These are phyloP conservation scores for Atlantisia rogersi DNA, from an alignment of 2,113 vertebrate species.

Conservation along the genomic window DNA sequence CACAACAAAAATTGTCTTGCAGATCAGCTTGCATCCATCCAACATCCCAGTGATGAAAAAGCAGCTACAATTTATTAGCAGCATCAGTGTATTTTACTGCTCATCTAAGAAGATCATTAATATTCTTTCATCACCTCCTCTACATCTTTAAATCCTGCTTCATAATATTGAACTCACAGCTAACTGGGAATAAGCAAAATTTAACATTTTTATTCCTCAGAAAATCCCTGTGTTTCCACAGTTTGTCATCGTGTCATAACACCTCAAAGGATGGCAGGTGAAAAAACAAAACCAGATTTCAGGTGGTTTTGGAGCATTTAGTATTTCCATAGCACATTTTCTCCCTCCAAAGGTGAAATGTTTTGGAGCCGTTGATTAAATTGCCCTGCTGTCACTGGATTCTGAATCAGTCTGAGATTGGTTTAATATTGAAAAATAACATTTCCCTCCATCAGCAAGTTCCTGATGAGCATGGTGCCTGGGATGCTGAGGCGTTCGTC, in stretches of 20 bases:
- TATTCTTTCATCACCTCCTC: slow-evolving; percentile 43
- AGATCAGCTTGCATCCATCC: background rate
- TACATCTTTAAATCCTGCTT: slow-evolving; percentile 4
- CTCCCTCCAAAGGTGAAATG: background rate
- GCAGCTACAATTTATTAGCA: slow-evolving; percentile 26
- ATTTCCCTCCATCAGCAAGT: background rate
- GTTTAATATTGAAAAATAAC: slow-evolving; percentile 20
- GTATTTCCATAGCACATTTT: background rate
- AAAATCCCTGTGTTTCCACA: background rate
- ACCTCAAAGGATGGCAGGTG: background rate
- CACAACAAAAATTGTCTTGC: background rate
- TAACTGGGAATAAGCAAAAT: background rate
- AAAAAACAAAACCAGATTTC: background rate
- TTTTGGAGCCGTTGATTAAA: slow-evolving; percentile 35
- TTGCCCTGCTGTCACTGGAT: background rate
- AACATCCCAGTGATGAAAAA: background rate
- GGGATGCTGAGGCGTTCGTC: fast-evolving
- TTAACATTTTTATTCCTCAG: background rate
- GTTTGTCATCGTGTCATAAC: background rate
- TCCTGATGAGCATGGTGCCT: background rate
- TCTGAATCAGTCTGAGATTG: background rate
- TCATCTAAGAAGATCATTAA: slow-evolving; percentile 24
- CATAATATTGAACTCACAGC: background rate
- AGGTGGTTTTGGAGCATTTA: background rate
- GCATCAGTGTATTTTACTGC: slow-evolving; percentile 1